Conservation (phyloP, 2,113 vertebrate species). For the Aspidoscelis tigris region DNA sequence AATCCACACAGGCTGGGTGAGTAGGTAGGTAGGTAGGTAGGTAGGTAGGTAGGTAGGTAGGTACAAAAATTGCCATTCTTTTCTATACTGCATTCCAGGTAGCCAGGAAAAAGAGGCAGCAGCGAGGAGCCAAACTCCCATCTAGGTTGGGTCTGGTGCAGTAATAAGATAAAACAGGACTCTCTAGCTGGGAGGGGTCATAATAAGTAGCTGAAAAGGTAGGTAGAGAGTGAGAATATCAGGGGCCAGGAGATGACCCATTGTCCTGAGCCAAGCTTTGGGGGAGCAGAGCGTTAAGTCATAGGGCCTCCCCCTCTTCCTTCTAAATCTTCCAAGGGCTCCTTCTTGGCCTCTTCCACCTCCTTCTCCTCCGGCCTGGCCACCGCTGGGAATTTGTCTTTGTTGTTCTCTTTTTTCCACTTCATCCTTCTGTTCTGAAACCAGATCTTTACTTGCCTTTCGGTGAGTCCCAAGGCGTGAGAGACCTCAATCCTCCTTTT, state of each 20-base stretch:
- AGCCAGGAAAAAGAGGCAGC: constrained; percentile 26
- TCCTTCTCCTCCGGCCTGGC: constrained; percentile 81
- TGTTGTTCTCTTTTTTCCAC: constrained; percentile 91
- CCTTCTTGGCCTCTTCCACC: constrained; percentile 74
- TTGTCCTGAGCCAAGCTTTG: constrained; percentile 51
- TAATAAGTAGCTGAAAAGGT: constrained; percentile 58
- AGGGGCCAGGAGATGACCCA: constrained; percentile 33
- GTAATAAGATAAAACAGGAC: constrained; percentile 42
- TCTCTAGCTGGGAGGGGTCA: constrained; percentile 59
- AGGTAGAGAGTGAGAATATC: not conserved
- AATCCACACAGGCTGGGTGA: not conserved
- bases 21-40: constrained; percentile 39
- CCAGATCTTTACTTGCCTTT: constrained; percentile 89
- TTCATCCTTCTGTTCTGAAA: constrained; percentile 89
- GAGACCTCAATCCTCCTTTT: constrained; percentile 88
- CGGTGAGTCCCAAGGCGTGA: constrained; percentile 84
- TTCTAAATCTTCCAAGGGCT: constrained; percentile 74
- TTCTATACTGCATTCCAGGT: constrained; percentile 68
- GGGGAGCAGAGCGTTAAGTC: constrained; percentile 67
- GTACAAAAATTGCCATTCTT: constrained; percentile 67
- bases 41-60: not conserved
- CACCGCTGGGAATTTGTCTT: constrained; percentile 82
- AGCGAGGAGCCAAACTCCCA: constrained; percentile 44
- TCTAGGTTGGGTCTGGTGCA: constrained; percentile 34
- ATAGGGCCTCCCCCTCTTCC: constrained; percentile 68